Percentiles rank a stretch among this genome's conserved stretches.
Evolutionary conservation across 1,140 invertebrate species (phyloP).

Genomic region (Philaenus spumarius): DNA sequence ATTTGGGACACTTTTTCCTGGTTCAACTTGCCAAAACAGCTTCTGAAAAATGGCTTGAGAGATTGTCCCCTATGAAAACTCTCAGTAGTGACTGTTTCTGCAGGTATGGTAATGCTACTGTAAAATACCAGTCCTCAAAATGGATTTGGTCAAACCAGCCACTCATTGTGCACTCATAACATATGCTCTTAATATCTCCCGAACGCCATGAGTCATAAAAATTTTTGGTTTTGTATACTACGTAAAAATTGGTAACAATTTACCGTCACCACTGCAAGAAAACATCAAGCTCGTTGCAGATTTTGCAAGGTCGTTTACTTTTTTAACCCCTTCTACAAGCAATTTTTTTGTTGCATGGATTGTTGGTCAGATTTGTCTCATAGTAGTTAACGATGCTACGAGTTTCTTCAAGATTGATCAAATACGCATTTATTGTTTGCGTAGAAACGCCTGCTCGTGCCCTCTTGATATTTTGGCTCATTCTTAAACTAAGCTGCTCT

Average conservation of each 20-base stretch:
- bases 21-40: slow-evolving; percentile 23
- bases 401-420: slow-evolving; percentile 28
- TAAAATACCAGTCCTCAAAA: slow-evolving; percentile 32
- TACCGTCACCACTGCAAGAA: slow-evolving; percentile 2
- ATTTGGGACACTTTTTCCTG: no score
- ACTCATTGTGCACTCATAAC: slow-evolving; percentile 10
- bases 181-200: slow-evolving; percentile 19
- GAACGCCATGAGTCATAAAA: slow-evolving; percentile 24
- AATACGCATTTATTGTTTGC: slow-evolving; percentile 28
- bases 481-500: no score
- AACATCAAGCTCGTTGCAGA: slow-evolving; percentile 1
- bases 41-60: no score
- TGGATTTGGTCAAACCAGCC: slow-evolving; percentile 31
- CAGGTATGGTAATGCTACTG: slow-evolving; percentile 1
- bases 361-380: slow-evolving; percentile 38
- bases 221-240: slow-evolving; percentile 24
- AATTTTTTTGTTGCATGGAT: slow-evolving; percentile 31
- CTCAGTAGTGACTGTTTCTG: neutral
- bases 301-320: slow-evolving; percentile 16
- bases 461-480: neutral
- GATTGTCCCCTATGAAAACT: slow-evolving; percentile 33
- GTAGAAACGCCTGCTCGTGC: no score
- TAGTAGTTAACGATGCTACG: slow-evolving; percentile 39
- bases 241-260: slow-evolving; percentile 11
- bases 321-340: slow-evolving; percentile 20